phyloP scores from a whole-genome alignment of 2,888 invertebrate genomes.

The Scelioninae gen. 2 region DNA sequence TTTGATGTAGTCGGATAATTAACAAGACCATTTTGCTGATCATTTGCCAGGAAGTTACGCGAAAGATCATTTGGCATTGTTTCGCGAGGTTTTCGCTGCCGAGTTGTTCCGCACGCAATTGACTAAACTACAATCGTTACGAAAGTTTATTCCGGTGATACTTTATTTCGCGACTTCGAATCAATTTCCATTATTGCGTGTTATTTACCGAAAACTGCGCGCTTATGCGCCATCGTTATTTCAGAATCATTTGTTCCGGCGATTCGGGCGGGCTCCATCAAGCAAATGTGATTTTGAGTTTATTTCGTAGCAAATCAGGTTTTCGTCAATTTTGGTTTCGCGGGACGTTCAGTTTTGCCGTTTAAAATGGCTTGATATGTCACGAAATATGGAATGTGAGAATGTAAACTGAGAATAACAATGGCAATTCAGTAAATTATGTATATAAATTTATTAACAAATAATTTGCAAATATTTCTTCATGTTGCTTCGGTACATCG shows the following conservation, averaged over 20 bases:
- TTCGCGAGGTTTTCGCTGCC: constrained; percentile 29
- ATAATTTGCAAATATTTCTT: no score
- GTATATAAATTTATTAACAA: no score
- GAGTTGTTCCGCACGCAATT: constrained; percentile 43
- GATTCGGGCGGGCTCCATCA: constrained; percentile 33
- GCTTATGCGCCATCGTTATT: constrained; percentile 41
- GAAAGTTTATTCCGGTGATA: constrained; percentile 38
- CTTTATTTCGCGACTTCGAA: constrained; percentile 46
- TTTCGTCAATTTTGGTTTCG: constrained; percentile 36
- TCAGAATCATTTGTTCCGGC: constrained; percentile 36
- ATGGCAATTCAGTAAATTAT: no score
- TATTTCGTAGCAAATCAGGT: constrained; percentile 41
- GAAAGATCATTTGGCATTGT: constrained; percentile 45
- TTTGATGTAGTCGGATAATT: neutral
- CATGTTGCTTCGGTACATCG: no score
- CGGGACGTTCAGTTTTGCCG: constrained; percentile 15
- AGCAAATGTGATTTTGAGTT: constrained; percentile 40
- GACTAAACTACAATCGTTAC: constrained; percentile 40
- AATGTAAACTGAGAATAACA: no score
- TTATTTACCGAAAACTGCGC: constrained; percentile 39
- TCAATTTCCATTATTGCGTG: constrained; percentile 53
- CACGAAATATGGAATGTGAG: no score
- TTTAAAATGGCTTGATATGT: no score
- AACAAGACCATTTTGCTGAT: constrained; percentile 5
- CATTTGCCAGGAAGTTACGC: constrained; percentile 25